Percentiles rank a stretch among this genome's conserved stretches.
Conservation (phyloP, 2,113 vertebrate species). For the Rhinogobius similis region DNA sequence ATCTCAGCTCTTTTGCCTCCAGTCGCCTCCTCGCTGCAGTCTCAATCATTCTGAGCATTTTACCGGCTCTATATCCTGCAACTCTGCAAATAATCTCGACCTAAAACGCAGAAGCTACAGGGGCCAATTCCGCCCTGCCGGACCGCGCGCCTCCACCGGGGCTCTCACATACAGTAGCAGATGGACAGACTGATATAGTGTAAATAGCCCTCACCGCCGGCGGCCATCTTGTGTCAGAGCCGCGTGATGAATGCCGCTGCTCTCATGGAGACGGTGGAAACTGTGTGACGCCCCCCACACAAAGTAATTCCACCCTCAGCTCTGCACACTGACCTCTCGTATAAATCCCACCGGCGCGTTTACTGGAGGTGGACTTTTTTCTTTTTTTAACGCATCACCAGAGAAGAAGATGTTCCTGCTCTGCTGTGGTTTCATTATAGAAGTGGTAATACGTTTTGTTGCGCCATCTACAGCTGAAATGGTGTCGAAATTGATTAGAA, state of each 20-base stretch:
- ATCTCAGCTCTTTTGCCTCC: too few relatives aligned
- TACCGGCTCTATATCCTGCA: too few relatives aligned
- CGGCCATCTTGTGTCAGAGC: slow-evolving; percentile 26
- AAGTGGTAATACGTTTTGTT: too few relatives aligned
- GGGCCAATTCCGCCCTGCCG: too few relatives aligned
- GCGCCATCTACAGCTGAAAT: too few relatives aligned
- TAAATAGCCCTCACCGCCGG: not conserved
- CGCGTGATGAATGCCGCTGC: slow-evolving; percentile 36
- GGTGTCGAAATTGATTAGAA: too few relatives aligned
- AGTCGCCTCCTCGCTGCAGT: too few relatives aligned
- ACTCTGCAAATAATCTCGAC: too few relatives aligned
- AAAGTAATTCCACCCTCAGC: slow-evolving; percentile 69
- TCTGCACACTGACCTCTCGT: slow-evolving; percentile 65
- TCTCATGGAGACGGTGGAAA: slow-evolving; percentile 44
- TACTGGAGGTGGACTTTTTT: slow-evolving; percentile 65
- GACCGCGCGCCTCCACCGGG: too few relatives aligned
- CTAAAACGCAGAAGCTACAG: too few relatives aligned
- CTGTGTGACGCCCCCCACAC: slow-evolving; percentile 31
- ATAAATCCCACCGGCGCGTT: slow-evolving; percentile 66
- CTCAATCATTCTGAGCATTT: too few relatives aligned
- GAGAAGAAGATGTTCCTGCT: not conserved
- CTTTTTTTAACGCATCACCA: slow-evolving; percentile 51
- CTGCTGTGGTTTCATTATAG: too few relatives aligned
- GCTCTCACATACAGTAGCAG: not conserved
- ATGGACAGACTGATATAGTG: not conserved